phyloP scores from a whole-genome alignment of 2,888 invertebrate species.

The Folsomia candida region DNA sequence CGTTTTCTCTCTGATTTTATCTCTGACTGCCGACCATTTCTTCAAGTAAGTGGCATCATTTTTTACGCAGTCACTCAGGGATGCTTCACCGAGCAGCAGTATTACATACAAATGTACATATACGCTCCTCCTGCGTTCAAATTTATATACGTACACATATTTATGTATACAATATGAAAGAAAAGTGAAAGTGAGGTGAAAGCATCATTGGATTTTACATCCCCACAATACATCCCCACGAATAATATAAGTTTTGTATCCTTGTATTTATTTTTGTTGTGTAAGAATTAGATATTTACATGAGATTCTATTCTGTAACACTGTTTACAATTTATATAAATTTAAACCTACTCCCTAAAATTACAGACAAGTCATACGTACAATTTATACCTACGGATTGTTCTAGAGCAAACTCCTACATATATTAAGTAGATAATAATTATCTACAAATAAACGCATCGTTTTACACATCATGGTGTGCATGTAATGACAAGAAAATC shows the following conservation, averaged over 20 bases:
- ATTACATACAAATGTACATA: neutral
- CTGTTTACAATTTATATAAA: neutral
- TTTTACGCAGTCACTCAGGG: neutral
- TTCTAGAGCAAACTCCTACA: neutral
- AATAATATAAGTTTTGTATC: too few relatives aligned
- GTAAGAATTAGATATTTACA: neutral
- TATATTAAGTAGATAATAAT: neutral
- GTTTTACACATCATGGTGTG: too few relatives aligned
- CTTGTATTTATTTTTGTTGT: neutral
- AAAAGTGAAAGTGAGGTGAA: too few relatives aligned
- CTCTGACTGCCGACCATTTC: neutral
- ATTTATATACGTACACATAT: too few relatives aligned
- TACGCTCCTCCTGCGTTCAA: too few relatives aligned
- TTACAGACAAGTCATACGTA: too few relatives aligned
- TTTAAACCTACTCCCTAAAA: too few relatives aligned
- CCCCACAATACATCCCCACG: too few relatives aligned
- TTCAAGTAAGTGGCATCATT: neutral
- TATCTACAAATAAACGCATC: too few relatives aligned
- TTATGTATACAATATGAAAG: too few relatives aligned
- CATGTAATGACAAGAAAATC: too few relatives aligned
- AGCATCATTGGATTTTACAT: too few relatives aligned
- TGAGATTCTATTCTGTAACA: neutral
- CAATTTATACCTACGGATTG: neutral
- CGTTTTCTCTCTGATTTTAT: constrained; percentile 2
- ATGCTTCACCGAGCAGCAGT: neutral